Evolutionary conservation across 2,888 invertebrate species (phyloP).

Genomic region (Autographa pulchrina): DNA sequence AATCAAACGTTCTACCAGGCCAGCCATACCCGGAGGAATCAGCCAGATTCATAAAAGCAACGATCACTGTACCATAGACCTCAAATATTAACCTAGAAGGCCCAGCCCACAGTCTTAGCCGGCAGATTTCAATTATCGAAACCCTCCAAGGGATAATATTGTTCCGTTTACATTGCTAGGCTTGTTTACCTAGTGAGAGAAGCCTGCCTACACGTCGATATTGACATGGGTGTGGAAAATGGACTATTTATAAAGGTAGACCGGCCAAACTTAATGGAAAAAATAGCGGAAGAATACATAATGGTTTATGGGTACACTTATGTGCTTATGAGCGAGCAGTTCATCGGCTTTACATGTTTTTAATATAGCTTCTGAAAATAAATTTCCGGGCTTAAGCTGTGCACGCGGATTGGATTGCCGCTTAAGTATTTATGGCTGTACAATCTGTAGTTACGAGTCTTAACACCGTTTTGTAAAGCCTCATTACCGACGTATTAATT

Average conservation of each 20-base stretch:
- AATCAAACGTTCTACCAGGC: slow-evolving; percentile 50
- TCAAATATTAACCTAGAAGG: slow-evolving; percentile 42
- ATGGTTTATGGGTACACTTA: slow-evolving; percentile 39
- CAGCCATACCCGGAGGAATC: slow-evolving; percentile 37
- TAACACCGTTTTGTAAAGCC: background rate
- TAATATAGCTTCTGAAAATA: slow-evolving; percentile 12
- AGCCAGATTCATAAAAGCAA: slow-evolving; percentile 54
- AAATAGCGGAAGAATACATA: slow-evolving; percentile 44
- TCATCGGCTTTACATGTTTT: slow-evolving; percentile 23
- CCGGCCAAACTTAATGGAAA: slow-evolving; percentile 48
- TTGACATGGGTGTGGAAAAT: slow-evolving; percentile 69
- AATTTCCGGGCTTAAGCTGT: slow-evolving; percentile 5
- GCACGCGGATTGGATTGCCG: background rate
- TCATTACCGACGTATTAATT: background rate
- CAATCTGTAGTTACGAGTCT: slow-evolving; percentile 12
- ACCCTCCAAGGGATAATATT: slow-evolving; percentile 47
- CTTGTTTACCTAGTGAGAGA: slow-evolving; percentile 56
- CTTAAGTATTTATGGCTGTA: slow-evolving; percentile 14
- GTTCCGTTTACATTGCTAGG: slow-evolving; percentile 45
- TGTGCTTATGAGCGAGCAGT: slow-evolving; percentile 27
- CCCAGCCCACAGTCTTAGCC: slow-evolving; percentile 29
- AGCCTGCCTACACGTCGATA: slow-evolving; percentile 60
- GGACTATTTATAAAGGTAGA: slow-evolving; percentile 63
- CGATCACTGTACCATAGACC: slow-evolving; percentile 30
- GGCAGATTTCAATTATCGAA: slow-evolving; percentile 56